These are phyloP conservation scores for Adineta ricciae DNA, from an alignment of 2,888 invertebrate genomes.

Conservation along the genomic window DNA sequence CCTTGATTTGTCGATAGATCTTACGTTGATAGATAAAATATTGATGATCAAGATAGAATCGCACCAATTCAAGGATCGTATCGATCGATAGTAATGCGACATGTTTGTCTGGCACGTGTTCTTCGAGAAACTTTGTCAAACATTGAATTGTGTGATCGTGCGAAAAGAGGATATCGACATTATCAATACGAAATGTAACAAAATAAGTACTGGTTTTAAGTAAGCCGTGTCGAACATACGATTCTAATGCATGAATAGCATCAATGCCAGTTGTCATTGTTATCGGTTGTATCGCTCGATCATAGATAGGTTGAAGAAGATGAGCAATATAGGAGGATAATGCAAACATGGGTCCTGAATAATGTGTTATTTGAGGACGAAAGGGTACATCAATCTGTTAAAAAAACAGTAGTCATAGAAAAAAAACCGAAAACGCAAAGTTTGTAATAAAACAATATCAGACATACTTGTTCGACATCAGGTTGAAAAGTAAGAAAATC, in stretches of 20 bases:
- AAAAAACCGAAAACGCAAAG: neutral
- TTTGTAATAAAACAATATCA: no score
- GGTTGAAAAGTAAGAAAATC: neutral
- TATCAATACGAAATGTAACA: neutral
- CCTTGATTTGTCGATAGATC: no score
- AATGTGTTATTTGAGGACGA: neutral
- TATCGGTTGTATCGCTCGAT: neutral
- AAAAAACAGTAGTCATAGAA: neutral
- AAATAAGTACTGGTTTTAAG: neutral
- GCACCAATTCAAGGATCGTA: no score
- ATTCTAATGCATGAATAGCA: neutral
- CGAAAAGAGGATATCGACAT: neutral
- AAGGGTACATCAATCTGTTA: neutral
- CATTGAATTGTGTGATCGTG: neutral
- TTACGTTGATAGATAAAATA: no score
- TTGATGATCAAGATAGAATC: no score
- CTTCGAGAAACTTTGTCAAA: neutral
- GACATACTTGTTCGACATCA: neutral
- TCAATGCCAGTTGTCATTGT: neutral
- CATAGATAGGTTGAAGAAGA: neutral
- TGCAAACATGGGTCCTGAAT: neutral
- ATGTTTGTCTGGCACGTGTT: neutral
- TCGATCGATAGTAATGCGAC: no score
- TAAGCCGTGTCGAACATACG: neutral
- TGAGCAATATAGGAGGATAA: neutral